These are phyloP conservation scores for Pseudococcus viburni DNA, from an alignment of 2,888 invertebrate species.

Conservation along the genomic window DNA sequence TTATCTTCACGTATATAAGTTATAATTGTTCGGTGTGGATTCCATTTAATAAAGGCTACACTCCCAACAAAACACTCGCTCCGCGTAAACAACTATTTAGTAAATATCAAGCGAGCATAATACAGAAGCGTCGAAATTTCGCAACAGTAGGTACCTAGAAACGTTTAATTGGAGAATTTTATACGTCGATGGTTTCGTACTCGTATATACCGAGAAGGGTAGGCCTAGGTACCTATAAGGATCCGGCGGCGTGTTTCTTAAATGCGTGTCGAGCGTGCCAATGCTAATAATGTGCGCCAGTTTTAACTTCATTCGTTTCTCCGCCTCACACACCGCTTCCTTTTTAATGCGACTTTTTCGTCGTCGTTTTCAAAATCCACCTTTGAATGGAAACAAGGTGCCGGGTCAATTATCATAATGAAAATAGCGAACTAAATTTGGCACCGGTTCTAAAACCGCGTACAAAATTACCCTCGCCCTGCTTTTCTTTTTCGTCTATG, in stretches of 20 bases:
- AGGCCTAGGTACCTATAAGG: not conserved
- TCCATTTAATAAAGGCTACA: constrained; percentile 4
- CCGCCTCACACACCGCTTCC: not conserved
- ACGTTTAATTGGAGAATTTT: constrained; percentile 34
- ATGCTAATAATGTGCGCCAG: not conserved
- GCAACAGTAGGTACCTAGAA: not conserved
- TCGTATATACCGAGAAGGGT: not conserved
- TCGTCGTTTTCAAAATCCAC: not conserved
- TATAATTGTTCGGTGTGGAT: constrained; percentile 32
- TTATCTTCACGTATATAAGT: not conserved
- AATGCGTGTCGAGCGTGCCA: constrained; percentile 18
- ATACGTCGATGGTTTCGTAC: not conserved
- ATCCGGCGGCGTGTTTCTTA: not conserved
- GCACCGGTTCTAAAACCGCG: not conserved
- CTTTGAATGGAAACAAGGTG: not conserved
- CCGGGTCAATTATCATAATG: not conserved
- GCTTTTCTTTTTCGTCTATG: no score
- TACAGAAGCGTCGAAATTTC: not conserved
- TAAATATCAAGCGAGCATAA: not conserved
- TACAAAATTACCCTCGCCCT: no score
- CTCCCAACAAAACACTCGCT: not conserved
- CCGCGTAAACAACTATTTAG: constrained; percentile 16
- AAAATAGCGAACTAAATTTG: not conserved
- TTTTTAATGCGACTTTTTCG: not conserved
- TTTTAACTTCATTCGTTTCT: not conserved